These are phyloP conservation scores for Archivesica marissinica DNA, from an alignment of 1,140 invertebrate species.

Conservation along the genomic window DNA sequence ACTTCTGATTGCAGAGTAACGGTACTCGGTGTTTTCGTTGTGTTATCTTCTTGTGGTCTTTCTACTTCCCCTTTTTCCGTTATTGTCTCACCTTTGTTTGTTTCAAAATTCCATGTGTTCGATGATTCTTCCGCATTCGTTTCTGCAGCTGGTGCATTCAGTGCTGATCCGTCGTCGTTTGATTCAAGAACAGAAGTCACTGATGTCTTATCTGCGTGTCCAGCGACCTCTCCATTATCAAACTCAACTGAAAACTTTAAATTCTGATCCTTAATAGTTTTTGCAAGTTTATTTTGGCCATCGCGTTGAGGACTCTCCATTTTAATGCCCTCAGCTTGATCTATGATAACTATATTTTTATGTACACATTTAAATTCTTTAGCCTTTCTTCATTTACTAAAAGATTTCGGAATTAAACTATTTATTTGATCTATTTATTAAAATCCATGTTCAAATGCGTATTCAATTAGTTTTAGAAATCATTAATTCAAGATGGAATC, in stretches of 20 bases:
- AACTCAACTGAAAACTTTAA: slow-evolving; percentile 57
- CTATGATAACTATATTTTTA: neutral
- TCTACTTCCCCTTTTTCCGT: neutral
- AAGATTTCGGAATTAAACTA: neutral
- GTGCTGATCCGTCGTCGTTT: neutral
- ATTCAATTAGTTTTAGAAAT: neutral
- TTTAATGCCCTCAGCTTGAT: neutral
- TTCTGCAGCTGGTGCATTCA: neutral
- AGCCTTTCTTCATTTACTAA: neutral
- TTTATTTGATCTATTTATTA: neutral
- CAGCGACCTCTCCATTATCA: slow-evolving; percentile 7
- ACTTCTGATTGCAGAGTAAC: no score
- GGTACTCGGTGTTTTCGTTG: neutral
- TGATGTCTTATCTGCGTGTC: neutral
- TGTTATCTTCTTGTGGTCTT: neutral
- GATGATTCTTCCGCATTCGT: neutral
- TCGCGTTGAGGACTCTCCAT: slow-evolving; percentile 29
- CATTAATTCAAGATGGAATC: neutral
- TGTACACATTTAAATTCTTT: neutral
- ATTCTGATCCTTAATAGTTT: slow-evolving; percentile 33
- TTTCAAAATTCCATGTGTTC: neutral
- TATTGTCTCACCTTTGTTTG: neutral
- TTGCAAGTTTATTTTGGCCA: slow-evolving; percentile 22
- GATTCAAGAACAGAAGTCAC: neutral
- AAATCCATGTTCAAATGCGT: slow-evolving; percentile 1